Conservation (phyloP, 2,797 vertebrate genomes). For the Harpagifer antarcticus region DNA sequence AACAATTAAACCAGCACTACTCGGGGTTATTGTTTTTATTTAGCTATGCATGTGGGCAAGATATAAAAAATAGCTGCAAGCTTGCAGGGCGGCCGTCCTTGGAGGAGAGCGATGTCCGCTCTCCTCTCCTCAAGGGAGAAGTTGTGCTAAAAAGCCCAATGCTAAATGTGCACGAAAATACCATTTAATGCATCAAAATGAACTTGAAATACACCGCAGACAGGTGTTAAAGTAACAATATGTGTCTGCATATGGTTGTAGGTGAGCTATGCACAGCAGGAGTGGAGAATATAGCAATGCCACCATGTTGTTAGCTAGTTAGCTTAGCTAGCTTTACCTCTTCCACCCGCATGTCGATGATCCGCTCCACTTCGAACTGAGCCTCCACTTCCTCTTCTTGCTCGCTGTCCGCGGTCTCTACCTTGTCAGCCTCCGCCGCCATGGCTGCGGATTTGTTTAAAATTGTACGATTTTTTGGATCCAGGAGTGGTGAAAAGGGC, state of each 20-base stretch:
- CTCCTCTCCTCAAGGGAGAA: slow-evolving; percentile 57
- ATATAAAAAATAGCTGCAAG: slow-evolving; percentile 17
- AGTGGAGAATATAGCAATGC: slow-evolving; percentile 34
- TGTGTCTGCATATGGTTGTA: neutral
- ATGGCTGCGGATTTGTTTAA: slow-evolving; percentile 46
- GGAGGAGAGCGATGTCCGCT: slow-evolving; percentile 47
- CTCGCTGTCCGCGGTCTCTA: slow-evolving; percentile 86
- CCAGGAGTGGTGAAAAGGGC: slow-evolving; percentile 22
- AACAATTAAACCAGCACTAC: rapidly evolving
- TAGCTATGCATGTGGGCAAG: neutral
- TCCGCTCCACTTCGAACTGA: slow-evolving; percentile 96
- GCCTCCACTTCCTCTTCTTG: slow-evolving; percentile 89
- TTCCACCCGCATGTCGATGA: slow-evolving; percentile 93
- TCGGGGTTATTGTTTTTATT: rapidly evolving
- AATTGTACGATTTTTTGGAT: neutral
- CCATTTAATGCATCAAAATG: neutral
- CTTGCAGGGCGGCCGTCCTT: slow-evolving; percentile 59
- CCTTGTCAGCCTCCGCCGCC: slow-evolving; percentile 67
- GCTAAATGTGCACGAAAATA: neutral
- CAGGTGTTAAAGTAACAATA: rapidly evolving
- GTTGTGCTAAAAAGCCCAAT: slow-evolving; percentile 47
- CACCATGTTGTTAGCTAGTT: slow-evolving; percentile 65
- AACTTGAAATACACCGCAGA: rapidly evolving
- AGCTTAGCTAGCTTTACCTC: slow-evolving; percentile 82
- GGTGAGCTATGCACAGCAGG: slow-evolving; percentile 33